Base-by-base conservation (phyloP, 2,797 vertebrate species). In the Rhinatrema bivittatum region DNA sequence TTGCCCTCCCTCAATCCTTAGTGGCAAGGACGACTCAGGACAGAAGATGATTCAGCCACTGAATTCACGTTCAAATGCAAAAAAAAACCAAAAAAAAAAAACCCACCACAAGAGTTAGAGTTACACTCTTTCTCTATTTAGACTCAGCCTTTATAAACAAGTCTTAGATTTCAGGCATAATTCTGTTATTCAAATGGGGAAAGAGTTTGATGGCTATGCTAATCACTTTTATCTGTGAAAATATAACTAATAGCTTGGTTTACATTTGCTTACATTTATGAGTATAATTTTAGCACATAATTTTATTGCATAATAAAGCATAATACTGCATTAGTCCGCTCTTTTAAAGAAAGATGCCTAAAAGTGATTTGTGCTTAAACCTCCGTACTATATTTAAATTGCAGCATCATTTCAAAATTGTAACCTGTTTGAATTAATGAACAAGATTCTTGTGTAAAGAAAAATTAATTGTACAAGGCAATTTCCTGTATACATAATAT, bases 261-360 rank as follows among this genome's bases (percentile, higher is more conserved):
- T 85, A 84, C 79, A 84, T 84, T 85, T 83, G 72, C 66, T 74
- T 78, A 78, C 84, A 80, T 85, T 86, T 86, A 85, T 80, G 82
- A 77, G 77, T 71, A 68, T 81, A 82, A 85, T 86, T 85, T 83
- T 70, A 81, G 77, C 72, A 70, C 76, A 79, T 79, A 76, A 81
- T 84, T 86, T 86, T 86, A 86, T 85, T 83, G 70, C 78, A 54
- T 74, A 70, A 85, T 86, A 86, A 86, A 86, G 86, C 72, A 86
- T 82, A 81, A 85, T 77, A 73, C 64, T 72, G 68, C 80, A 81
- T 83, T 85, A 83, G 76, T 62, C 39, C 5, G 56, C 66, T 73
- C 66, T 61, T 71, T 57, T 49, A 70, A 74, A 63, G 58, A 62
- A 38, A 33, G 66, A 68, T 79, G 86, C 81, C 79, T 85, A 70